A percentile compares a stretch with the other conserved stretches of the same genome.
Evolutionary conservation across 2,113 vertebrate genomes (phyloP).

Genomic region (Datnioides undecimradiatus): DNA sequence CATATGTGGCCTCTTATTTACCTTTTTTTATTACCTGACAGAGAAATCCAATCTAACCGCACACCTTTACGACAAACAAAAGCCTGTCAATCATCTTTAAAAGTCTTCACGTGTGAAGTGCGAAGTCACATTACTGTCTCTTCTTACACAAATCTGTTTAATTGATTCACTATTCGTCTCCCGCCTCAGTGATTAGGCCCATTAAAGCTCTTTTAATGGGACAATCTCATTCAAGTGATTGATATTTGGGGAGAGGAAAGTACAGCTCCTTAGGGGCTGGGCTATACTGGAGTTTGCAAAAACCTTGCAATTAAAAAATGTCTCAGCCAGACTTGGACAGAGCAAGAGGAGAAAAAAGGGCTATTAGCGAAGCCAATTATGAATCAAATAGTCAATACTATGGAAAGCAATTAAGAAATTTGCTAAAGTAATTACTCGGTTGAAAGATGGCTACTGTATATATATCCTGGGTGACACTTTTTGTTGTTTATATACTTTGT

Average conservation of each 20-base stretch:
- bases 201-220: slow-evolving; percentile 82
- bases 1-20: slow-evolving; percentile 18
- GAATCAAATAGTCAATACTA: slow-evolving; percentile 60
- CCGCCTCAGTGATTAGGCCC: slow-evolving; percentile 81
- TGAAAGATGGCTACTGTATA: slow-evolving; percentile 16
- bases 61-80: slow-evolving; percentile 48
- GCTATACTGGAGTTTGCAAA: slow-evolving; percentile 51
- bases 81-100: slow-evolving; percentile 69
- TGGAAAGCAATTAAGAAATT: slow-evolving; percentile 62
- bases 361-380: slow-evolving; percentile 57
- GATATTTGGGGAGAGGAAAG: slow-evolving; percentile 77
- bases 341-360: slow-evolving; percentile 18
- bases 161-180: slow-evolving; percentile 79
- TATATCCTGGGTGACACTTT: neutral
- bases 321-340: slow-evolving; percentile 42
- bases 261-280: slow-evolving; percentile 66
- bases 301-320: slow-evolving; percentile 72
- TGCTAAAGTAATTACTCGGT: slow-evolving; percentile 53
- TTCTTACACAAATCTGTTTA: slow-evolving; percentile 77
- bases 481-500: neutral
- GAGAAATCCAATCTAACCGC: neutral
- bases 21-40: slow-evolving; percentile 17
- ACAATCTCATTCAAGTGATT: slow-evolving; percentile 83
- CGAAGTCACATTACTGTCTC: slow-evolving; percentile 67
- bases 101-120: slow-evolving; percentile 57